A percentile compares a stretch with the other conserved stretches of the same genome.
Evolutionary conservation across 92 coral and sea anemone genomes (phyloP).

Genomic region (Ricordea florida): DNA sequence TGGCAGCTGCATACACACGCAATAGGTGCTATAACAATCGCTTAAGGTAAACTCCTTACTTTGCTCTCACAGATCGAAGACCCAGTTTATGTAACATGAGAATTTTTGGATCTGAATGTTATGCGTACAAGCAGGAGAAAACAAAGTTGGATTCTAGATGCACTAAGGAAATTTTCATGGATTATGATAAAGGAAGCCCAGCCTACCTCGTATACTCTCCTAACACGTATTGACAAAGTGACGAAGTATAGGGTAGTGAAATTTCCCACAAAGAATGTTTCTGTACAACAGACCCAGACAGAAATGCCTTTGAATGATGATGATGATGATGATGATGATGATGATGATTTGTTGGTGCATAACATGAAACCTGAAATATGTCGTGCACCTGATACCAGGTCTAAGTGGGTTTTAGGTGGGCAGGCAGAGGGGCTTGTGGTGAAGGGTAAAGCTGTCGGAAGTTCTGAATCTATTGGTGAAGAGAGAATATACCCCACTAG

Average conservation of each 20-base stretch:
- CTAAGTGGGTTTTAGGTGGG: slow-evolving; percentile 20
- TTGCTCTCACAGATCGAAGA: slow-evolving; percentile 36
- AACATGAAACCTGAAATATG: background rate
- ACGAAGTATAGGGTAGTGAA: too few relatives aligned
- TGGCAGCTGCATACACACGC: slow-evolving; percentile 54
- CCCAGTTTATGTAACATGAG: slow-evolving; percentile 54
- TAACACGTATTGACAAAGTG: too few relatives aligned
- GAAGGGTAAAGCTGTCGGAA: slow-evolving; percentile 7
- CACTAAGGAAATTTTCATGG: slow-evolving; percentile 32
- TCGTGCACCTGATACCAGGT: slow-evolving; percentile 20
- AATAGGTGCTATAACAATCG: slow-evolving; percentile 58
- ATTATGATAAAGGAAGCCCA: slow-evolving; percentile 48
- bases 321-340: too few relatives aligned
- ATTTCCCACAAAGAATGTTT: slow-evolving; percentile 24
- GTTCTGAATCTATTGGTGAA: slow-evolving; percentile 18
- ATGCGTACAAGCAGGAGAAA: slow-evolving; percentile 39
- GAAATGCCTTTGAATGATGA: background rate
- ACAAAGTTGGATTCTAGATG: slow-evolving; percentile 37
- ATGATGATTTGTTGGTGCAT: slow-evolving; percentile 1
- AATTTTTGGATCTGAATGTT: slow-evolving; percentile 60
- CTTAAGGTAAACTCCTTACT: slow-evolving; percentile 49
- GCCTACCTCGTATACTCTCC: too few relatives aligned
- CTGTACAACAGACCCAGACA: slow-evolving; percentile 52
- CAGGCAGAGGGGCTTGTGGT: slow-evolving; percentile 18
- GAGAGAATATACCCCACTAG: slow-evolving; percentile 8